A percentile compares a stretch with the other conserved stretches of the same genome.
Conservation (phyloP, 2,113 vertebrate genomes). For the Columbina picui region DNA sequence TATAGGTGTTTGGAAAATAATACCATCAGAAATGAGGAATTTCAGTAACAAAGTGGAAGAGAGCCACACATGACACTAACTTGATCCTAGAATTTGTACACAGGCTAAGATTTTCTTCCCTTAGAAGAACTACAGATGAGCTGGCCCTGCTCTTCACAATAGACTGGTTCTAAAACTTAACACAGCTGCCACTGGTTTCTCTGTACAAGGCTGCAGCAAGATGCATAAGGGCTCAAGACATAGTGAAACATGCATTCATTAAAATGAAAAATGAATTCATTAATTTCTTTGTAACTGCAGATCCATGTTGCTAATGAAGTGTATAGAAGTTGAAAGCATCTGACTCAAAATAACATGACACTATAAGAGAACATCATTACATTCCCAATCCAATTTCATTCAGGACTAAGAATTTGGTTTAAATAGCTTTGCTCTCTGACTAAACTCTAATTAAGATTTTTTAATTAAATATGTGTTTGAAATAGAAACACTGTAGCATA, state of each 20-base stretch:
- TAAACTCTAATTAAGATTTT: neutral
- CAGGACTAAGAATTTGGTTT: neutral
- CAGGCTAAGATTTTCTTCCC: neutral
- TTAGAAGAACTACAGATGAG: neutral
- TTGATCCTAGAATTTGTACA: neutral
- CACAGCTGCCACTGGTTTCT: neutral
- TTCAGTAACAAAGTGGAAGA: neutral
- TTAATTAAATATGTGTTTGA: neutral
- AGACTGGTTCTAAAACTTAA: neutral
- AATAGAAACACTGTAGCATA: neutral
- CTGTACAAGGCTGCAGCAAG: neutral
- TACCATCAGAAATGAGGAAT: neutral
- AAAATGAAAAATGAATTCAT: neutral
- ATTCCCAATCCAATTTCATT: neutral
- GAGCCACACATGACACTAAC: neutral
- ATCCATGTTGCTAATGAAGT: neutral
- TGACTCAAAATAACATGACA: neutral
- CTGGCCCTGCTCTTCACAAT: neutral
- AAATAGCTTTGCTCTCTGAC: neutral
- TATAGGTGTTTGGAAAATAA: neutral
- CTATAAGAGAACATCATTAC: neutral
- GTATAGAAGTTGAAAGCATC: neutral
- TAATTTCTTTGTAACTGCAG: neutral
- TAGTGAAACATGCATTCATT: neutral
- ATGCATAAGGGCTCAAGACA: neutral